Evolutionary conservation across 2,797 vertebrate genomes (phyloP), one percentile per base, ranked within the genome.

Genomic region (Protosalanx chinensis): DNA sequence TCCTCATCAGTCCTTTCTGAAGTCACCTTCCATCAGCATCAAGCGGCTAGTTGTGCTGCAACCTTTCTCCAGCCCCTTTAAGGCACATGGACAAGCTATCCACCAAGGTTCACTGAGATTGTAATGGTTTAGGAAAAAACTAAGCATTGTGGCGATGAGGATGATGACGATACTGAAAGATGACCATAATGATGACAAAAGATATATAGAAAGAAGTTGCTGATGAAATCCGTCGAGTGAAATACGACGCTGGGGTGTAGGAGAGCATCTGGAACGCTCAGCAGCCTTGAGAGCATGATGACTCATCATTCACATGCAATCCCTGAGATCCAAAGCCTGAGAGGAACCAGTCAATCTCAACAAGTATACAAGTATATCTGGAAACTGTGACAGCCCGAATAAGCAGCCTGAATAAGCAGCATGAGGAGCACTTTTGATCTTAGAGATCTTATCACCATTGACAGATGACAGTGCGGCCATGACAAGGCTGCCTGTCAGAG

Each of bases 371-470:
- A 46, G 41, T 46, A 46, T 46, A 81, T 83, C 46, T 73, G 79
- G 76, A 79, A 60, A 81, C 67, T 75, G 68, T 82, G 81, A 84
- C 79, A 81, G 71, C 72, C 77, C 66, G 33, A 75, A 66, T 27
- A 27, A 27, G 23, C 23, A 27, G 23, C 23, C 23, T 32, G 51
- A 80, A 71, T 70, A 76, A 79, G 78, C 81, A 79, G 68, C 63
- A 81, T 76, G 82, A 81, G 67, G 33, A 74, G 79, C 76, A 80
- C 32, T 27, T 69, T 37, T 69, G 61, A 46, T 46, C 30, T 75
- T 76, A 46, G 86, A 72, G 81, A 81, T 73, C 64, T 57, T 18
- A 82, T 87, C 74, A 83, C 58, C 2, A 20, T 60, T 79, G 80
- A 82, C 60, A 58, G 70, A 72, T 69, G 77, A 84, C 78, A 73